phyloP scores from a whole-genome alignment of 2,888 invertebrate species.

The Terebella lapidaria region DNA sequence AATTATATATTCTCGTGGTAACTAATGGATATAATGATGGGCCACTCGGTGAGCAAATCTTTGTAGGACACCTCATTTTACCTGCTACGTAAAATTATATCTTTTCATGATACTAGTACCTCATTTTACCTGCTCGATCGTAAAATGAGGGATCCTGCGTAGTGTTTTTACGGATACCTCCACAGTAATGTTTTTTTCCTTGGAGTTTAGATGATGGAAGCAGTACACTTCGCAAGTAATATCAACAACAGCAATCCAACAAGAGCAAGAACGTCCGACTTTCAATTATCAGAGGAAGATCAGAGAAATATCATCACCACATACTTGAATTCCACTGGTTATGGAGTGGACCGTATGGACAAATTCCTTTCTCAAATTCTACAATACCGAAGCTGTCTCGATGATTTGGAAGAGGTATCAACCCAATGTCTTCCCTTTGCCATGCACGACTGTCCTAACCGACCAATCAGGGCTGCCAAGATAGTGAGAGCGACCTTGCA shows the following conservation, averaged over 20 bases:
- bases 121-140: too few species aligned
- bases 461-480: neutral
- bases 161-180: too few species aligned
- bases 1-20: too few species aligned
- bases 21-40: too few species aligned
- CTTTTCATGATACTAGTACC: too few species aligned
- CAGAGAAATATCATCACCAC: neutral
- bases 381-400: neutral
- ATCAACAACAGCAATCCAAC: neutral
- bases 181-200: too few species aligned
- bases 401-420: neutral
- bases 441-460: neutral
- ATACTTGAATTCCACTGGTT: neutral
- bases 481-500: neutral
- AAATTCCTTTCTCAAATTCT: neutral
- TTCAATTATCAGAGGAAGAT: neutral
- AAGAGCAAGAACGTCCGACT: neutral
- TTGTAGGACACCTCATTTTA: too few species aligned
- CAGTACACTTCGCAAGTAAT: neutral
- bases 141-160: too few species aligned
- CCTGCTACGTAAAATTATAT: too few species aligned
- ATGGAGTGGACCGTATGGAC: neutral
- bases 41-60: too few species aligned
- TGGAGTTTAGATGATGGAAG: neutral
- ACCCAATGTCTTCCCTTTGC: neutral